phyloP scores from a whole-genome alignment of 2,113 vertebrate species.

The Cynoglossus semilaevis region DNA sequence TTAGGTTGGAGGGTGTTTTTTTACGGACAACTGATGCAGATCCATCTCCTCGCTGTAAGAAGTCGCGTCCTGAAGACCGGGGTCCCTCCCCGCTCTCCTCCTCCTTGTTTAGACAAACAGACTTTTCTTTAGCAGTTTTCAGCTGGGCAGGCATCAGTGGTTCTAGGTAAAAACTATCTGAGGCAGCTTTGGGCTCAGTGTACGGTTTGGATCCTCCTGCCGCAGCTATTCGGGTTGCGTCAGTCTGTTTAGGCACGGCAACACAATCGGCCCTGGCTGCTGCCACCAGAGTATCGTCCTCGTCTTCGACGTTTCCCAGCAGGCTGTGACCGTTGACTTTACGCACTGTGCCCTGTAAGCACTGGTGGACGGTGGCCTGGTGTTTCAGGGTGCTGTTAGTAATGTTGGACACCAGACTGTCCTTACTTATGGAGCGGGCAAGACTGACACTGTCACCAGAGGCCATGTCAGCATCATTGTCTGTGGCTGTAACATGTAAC shows the following conservation, averaged over 20 bases:
- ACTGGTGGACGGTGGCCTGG: conserved; percentile 57
- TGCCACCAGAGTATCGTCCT: conserved; percentile 77
- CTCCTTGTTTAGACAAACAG: conserved; percentile 85
- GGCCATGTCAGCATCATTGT: conserved; percentile 81
- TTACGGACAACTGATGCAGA: conserved; percentile 72
- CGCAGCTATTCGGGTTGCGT: no score
- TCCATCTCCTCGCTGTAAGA: conserved; percentile 71
- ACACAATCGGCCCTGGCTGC: conserved; percentile 40
- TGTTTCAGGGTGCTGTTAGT: conserved; percentile 87
- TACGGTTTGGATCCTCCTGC: no score
- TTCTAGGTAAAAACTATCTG: conserved; percentile 86
- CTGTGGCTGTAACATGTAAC: conserved; percentile 77
- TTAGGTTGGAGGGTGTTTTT: conserved; percentile 75
- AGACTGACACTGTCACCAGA: conserved; percentile 84
- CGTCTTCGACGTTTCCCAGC: conserved; percentile 75
- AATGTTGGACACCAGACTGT: conserved; percentile 91
- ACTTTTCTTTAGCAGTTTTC: conserved; percentile 91
- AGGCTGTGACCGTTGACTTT: conserved; percentile 76
- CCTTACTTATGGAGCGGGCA: conserved; percentile 94
- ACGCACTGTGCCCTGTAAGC: conserved; percentile 45
- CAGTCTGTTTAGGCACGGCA: not conserved
- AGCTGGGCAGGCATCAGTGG: conserved; percentile 91
- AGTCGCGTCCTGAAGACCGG: conserved; percentile 67
- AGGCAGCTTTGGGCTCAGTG: conserved; percentile 72
- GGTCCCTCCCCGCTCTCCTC: conserved; percentile 89